Conservation (phyloP, 64 coral and sea anemone genomes). For the Platygyra sinensis region DNA sequence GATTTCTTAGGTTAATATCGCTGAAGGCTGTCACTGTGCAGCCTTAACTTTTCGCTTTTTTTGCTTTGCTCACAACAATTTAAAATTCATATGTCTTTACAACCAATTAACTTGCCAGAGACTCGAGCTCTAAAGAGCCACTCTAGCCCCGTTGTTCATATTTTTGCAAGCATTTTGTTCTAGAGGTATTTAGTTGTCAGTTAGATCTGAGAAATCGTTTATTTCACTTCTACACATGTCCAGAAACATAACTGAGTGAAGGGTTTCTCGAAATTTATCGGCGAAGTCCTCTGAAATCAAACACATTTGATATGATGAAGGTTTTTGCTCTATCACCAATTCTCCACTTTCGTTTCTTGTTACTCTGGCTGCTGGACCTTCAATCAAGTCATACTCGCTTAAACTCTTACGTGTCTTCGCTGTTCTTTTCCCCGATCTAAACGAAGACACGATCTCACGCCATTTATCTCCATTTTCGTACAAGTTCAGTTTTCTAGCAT, state of each 20-base stretch:
- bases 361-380: conserved; percentile 32
- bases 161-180: too few species aligned
- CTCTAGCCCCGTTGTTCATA: too few species aligned
- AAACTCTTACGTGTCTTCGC: conserved; percentile 16
- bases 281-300: conserved; percentile 64
- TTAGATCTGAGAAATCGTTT: not conserved
- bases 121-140: too few species aligned
- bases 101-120: too few species aligned
- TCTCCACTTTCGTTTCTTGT: not conserved
- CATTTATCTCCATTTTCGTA: conserved; percentile 14
- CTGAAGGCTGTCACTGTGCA: too few species aligned
- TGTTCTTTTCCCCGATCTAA: conserved; percentile 8
- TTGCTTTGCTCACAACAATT: too few species aligned
- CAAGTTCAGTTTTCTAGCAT: conserved; percentile 2
- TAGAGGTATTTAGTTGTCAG: too few species aligned
- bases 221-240: not conserved
- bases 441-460: conserved; percentile 20
- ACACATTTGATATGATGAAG: conserved; percentile 45
- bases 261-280: not conserved
- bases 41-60: too few species aligned
- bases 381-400: conserved; percentile 50
- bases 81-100: too few species aligned
- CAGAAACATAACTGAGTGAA: conserved; percentile 51
- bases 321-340: not conserved
- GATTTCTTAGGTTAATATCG: too few species aligned